Evolutionary conservation across 1,140 invertebrate species (phyloP).

Genomic region (Leptonema lineaticorne): DNA sequence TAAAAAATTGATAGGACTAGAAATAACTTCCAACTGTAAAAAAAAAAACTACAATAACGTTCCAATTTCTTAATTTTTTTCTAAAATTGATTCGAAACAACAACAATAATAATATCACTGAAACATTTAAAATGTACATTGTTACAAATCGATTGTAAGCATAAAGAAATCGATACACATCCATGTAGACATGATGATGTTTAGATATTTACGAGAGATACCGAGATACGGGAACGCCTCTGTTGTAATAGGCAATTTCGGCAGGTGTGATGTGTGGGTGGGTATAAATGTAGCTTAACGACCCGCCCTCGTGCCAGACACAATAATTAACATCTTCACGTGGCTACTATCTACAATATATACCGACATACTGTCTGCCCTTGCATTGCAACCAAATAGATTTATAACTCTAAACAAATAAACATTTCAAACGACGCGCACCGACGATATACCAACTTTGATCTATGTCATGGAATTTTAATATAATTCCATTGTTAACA

Average conservation of each 20-base stretch:
- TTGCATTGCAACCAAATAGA: neutral
- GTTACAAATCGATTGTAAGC: too few species aligned
- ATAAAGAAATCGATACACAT: too few species aligned
- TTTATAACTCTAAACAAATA: neutral
- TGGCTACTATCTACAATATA: neutral
- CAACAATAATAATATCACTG: too few species aligned
- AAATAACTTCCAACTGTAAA: too few species aligned
- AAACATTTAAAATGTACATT: too few species aligned
- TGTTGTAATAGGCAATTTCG: slow-evolving; percentile 16
- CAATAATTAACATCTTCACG: slow-evolving; percentile 17
- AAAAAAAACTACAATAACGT: too few species aligned
- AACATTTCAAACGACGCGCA: neutral
- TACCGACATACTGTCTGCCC: neutral
- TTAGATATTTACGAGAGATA: slow-evolving; percentile 2
- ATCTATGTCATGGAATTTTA: too few species aligned
- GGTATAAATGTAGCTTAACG: neutral
- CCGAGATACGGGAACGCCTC: neutral
- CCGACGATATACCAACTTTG: neutral
- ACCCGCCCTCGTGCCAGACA: neutral
- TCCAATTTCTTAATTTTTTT: too few species aligned
- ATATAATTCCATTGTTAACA: too few species aligned
- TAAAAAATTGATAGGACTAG: too few species aligned
- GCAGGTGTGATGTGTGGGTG: slow-evolving; percentile 22
- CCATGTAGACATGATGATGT: too few species aligned
- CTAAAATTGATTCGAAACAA: too few species aligned